A percentile compares a stretch with the other conserved stretches of the same genome.
Evolutionary conservation across 2,888 invertebrate species (phyloP).

Genomic region (Ferdinandea cuprea): DNA sequence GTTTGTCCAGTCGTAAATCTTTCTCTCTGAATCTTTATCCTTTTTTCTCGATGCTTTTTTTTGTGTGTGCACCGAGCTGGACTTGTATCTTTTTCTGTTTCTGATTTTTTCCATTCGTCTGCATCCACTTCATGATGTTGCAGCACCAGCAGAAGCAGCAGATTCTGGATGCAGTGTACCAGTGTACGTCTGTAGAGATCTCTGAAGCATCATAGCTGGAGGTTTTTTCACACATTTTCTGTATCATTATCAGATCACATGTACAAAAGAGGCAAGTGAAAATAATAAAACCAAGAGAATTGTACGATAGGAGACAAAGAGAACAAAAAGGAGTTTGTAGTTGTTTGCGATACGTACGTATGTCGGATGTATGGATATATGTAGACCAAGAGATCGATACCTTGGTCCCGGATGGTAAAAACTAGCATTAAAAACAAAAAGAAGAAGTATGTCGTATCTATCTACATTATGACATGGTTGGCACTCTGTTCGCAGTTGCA

Average conservation of each 20-base stretch:
- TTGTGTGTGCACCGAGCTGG: constrained; percentile 49
- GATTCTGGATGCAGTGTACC: constrained; percentile 60
- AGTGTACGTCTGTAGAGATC: constrained; percentile 67
- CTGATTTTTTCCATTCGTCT: constrained; percentile 69
- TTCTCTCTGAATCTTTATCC: constrained; percentile 72
- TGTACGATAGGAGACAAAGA: constrained; percentile 59
- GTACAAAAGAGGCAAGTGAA: constrained; percentile 75
- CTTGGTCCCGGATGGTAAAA: constrained; percentile 55
- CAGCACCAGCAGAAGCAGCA: constrained; percentile 62
- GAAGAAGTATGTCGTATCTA: constrained; percentile 71
- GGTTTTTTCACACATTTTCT: constrained; percentile 75
- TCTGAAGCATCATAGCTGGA: constrained; percentile 74
- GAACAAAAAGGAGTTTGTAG: constrained; percentile 65
- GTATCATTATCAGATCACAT: constrained; percentile 75
- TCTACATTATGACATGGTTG: constrained; percentile 74
- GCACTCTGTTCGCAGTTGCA: constrained; percentile 69
- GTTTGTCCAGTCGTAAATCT: constrained; percentile 74
- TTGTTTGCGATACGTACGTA: constrained; percentile 57
- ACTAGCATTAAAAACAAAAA: constrained; percentile 21
- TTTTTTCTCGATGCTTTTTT: constrained; percentile 45
- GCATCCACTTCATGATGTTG: constrained; percentile 70
- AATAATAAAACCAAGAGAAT: constrained; percentile 70
- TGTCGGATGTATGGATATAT: constrained; percentile 56
- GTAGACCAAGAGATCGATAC: constrained; percentile 72
- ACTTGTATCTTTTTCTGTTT: constrained; percentile 71